Percentiles rank a stretch among this genome's conserved stretches.
Evolutionary conservation across 2,797 vertebrate genomes (phyloP).

Genomic region (Nyctalus aviator): DNA sequence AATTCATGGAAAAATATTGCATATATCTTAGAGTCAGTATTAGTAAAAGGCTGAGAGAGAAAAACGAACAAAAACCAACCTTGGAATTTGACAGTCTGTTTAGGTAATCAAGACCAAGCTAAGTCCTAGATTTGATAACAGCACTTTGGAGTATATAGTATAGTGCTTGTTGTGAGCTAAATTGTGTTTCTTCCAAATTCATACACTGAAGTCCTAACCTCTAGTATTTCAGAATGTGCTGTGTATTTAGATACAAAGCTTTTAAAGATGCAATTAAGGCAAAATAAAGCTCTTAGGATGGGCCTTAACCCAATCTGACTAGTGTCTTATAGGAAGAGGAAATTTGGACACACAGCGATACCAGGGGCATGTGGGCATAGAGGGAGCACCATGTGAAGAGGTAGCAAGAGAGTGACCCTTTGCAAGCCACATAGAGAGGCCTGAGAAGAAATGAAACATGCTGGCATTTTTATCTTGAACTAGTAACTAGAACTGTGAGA

Average conservation of each 20-base stretch:
- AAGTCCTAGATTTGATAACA: neutral
- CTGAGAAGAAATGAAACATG: neutral
- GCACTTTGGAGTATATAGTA: neutral
- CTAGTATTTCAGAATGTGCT: neutral
- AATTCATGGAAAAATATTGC: neutral
- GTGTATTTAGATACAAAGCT: neutral
- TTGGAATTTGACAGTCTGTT: neutral
- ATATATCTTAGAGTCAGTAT: neutral
- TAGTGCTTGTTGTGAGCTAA: neutral
- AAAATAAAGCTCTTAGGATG: neutral
- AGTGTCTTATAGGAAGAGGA: neutral
- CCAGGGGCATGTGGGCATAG: fast-evolving
- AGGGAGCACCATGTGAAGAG: neutral
- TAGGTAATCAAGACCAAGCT: neutral
- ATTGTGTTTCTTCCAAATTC: neutral
- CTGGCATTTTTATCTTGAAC: neutral
- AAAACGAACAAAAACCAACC: neutral
- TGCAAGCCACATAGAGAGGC: neutral
- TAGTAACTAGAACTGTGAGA: neutral
- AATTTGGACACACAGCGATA: neutral
- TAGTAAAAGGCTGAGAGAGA: neutral
- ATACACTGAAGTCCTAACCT: neutral
- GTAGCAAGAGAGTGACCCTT: neutral
- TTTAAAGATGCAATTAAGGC: neutral
- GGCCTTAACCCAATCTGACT: neutral